Percentiles rank a stretch among this genome's conserved stretches.
These are phyloP conservation scores for Dryocosmus kuriphilus DNA, from an alignment of 2,888 invertebrate genomes.

Conservation along the genomic window DNA sequence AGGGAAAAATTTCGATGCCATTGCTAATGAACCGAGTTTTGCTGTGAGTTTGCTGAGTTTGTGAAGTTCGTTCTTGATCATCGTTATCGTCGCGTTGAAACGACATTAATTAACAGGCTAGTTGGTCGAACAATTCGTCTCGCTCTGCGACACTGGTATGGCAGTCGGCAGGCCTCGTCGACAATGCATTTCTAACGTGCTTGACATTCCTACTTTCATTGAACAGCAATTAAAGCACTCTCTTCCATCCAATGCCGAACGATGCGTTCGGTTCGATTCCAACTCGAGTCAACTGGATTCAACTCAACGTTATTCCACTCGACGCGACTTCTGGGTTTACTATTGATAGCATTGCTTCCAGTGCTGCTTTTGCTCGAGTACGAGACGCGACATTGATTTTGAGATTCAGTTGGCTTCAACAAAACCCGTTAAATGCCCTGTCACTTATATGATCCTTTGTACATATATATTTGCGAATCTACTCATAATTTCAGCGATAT, in stretches of 20 bases:
- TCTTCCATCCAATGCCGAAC: slow-evolving; percentile 36
- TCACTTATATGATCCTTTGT: slow-evolving; percentile 31
- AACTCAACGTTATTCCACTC: slow-evolving; percentile 37
- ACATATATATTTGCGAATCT: slow-evolving; percentile 12
- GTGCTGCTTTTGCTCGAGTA: slow-evolving; percentile 24
- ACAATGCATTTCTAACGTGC: slow-evolving; percentile 34
- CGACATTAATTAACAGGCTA: slow-evolving; percentile 29
- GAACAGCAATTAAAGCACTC: slow-evolving; percentile 37
- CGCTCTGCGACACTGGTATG: background rate
- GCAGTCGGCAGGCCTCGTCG: slow-evolving; percentile 27
- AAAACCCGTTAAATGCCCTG: slow-evolving; percentile 33
- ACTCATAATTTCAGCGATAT: slow-evolving; percentile 1
- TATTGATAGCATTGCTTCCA: slow-evolving; percentile 10
- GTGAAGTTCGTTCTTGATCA: slow-evolving; percentile 33
- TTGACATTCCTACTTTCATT: slow-evolving; percentile 37
- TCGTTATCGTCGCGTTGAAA: slow-evolving; percentile 33
- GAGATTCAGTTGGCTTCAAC: slow-evolving; percentile 56
- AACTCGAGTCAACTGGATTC: slow-evolving; percentile 28
- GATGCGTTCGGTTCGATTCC: slow-evolving; percentile 38
- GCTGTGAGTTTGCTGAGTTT: slow-evolving; percentile 9
- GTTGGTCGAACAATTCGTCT: slow-evolving; percentile 39
- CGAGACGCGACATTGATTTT: slow-evolving; percentile 64
- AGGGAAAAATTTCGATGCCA: background rate
- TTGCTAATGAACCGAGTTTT: slow-evolving; percentile 24
- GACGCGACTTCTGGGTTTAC: slow-evolving; percentile 8